A percentile compares a stretch with the other conserved stretches of the same genome.
These are phyloP conservation scores for Saguinus midas DNA, from an alignment of 2,113 vertebrate species.

Conservation along the genomic window DNA sequence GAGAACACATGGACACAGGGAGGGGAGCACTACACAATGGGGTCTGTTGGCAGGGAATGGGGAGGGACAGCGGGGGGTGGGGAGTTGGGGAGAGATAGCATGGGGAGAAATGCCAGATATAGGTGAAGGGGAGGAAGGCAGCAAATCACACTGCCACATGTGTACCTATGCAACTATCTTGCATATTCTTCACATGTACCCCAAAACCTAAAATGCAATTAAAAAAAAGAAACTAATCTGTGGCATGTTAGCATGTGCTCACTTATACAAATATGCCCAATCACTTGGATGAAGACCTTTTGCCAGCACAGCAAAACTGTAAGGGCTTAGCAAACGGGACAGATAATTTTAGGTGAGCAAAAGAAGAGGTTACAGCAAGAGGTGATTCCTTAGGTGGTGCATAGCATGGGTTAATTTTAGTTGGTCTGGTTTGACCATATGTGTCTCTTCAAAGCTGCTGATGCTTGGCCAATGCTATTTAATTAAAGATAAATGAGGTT, in stretches of 20 bases:
- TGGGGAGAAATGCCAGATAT: too few species aligned
- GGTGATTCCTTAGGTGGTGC: background rate
- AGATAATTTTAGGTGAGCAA: background rate
- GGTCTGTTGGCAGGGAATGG: too few species aligned
- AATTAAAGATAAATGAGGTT: background rate
- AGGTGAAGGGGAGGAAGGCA: too few species aligned
- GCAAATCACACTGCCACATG: too few species aligned
- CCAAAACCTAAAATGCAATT: too few species aligned
- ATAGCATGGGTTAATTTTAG: background rate
- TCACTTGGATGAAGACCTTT: background rate
- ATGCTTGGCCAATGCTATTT: background rate
- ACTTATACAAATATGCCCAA: background rate
- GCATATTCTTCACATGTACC: too few species aligned
- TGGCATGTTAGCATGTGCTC: background rate
- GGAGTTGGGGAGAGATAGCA: too few species aligned
- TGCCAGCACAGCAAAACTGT: background rate
- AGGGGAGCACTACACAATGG: too few species aligned
- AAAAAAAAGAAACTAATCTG: too few species aligned
- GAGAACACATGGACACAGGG: too few species aligned
- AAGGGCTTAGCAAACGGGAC: background rate
- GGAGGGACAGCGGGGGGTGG: too few species aligned
- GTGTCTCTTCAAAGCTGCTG: background rate
- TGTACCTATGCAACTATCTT: too few species aligned
- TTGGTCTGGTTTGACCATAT: background rate
- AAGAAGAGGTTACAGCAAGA: background rate